A percentile compares a stretch with the other conserved stretches of the same genome.
These are phyloP conservation scores for Cetoscarus ocellatus DNA, from an alignment of 2,797 vertebrate genomes.

Conservation along the genomic window DNA sequence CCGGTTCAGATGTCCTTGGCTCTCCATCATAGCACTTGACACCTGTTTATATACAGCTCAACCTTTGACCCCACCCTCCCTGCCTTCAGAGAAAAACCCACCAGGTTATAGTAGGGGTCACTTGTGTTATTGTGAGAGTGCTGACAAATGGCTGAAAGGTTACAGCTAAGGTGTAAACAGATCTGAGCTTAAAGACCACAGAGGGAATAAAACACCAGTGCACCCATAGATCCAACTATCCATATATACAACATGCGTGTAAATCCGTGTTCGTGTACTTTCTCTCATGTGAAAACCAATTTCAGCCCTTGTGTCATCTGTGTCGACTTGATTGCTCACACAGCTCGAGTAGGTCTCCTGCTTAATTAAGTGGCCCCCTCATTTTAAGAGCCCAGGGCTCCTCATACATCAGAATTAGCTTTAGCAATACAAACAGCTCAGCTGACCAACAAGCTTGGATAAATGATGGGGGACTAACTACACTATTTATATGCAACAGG, in stretches of 20 bases:
- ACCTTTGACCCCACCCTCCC: conserved; percentile 51
- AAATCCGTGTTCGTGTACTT: background rate
- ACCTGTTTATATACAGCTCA: conserved; percentile 60
- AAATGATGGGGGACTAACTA: conserved; percentile 38
- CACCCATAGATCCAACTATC: background rate
- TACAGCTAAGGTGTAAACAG: conserved; percentile 20
- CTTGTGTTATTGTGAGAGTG: conserved; percentile 17
- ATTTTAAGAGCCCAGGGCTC: conserved; percentile 48
- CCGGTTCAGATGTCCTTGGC: conserved; percentile 53
- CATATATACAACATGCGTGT: background rate
- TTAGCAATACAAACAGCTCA: conserved; percentile 37
- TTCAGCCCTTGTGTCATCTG: conserved; percentile 25
- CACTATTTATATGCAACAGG: conserved; percentile 37
- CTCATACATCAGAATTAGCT: conserved; percentile 33
- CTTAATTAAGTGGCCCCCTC: conserved; percentile 62
- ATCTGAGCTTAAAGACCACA: background rate
- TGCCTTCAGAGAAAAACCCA: conserved; percentile 25
- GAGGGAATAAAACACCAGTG: conserved; percentile 26
- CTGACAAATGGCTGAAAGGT: conserved; percentile 35
- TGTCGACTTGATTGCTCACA: conserved; percentile 43
- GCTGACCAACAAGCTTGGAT: conserved; percentile 37
- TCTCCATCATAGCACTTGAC: conserved; percentile 69
- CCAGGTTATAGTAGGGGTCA: conserved; percentile 4
- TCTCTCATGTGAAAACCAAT: conserved; percentile 20
- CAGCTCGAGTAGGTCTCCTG: conserved; percentile 41